Base-by-base conservation (phyloP, 92 coral and sea anemone genomes). In the Porites cylindrica region DNA sequence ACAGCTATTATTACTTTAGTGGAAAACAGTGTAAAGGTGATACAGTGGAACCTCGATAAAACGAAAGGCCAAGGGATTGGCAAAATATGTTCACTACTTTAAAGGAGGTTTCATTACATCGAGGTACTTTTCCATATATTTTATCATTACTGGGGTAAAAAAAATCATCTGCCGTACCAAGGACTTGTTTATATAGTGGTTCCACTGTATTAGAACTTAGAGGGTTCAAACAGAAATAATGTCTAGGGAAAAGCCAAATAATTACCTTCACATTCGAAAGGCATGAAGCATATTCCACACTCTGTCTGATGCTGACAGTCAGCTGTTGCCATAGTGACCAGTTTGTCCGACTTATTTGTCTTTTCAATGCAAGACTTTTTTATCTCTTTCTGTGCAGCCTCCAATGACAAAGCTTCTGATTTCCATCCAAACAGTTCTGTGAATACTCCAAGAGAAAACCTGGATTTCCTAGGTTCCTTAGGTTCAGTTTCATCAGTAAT, bases 241-340 rank as follows among this genome's bases (percentile, higher is more conserved):
- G 56, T 11, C 4, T 7, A 38, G 6, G 47, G 47, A 38, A 38
- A 50, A 16, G 7, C 10, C 7, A n/a, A 14, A 21, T 32, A 20
- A 70, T 72, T 51, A 72, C 86, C 79, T 26, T 80, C 67, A 24
- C 21, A 13, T 13, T n/a, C 17, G 53, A 90, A 26, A 53, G 76
- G 83, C 56, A 56, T 76, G 76, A 68, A 90, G 70, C 93, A 90
- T 47, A 90, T 81, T 38, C 88, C 91, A 76, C 93, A 90, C 66
- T 82, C 77, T 50, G 7, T 29, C 26, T n/a, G 47, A 18, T 78
- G 83, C 10, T 1, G 12, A 12, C 10, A 3, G 18, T 72, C 51
- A 24, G 61, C 69, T n/a, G 43, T 51, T 32, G 47, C 65, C 17
- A 4, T 24, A 4, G 6, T 14, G 16, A 17, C 56, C 4, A 7